phyloP scores from a whole-genome alignment of 64 coral and sea anemone genomes.

The Montipora capricornis region DNA sequence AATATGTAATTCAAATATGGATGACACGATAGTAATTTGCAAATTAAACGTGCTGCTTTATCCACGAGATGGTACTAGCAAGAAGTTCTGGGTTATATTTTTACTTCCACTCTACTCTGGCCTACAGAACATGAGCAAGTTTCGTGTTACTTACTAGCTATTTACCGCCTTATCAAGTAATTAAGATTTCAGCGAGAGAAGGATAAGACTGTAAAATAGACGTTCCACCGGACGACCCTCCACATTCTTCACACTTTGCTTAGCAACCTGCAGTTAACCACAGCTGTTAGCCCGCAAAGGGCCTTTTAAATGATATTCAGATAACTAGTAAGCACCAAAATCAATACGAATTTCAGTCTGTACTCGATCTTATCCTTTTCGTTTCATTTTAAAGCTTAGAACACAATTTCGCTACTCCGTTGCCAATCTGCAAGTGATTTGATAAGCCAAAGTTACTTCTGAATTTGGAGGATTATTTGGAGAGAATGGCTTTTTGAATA shows the following conservation, averaged over 20 bases:
- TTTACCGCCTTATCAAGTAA: too few species aligned
- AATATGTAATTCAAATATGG: not conserved
- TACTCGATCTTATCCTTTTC: slow-evolving; percentile 10
- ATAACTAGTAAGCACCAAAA: not conserved
- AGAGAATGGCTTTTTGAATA: not conserved
- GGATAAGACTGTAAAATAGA: too few species aligned
- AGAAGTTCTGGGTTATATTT: too few species aligned
- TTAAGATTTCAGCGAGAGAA: too few species aligned
- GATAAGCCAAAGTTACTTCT: not conserved
- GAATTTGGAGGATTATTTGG: too few species aligned
- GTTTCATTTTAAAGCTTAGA: not conserved
- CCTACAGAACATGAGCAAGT: too few species aligned
- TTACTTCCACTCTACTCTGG: too few species aligned
- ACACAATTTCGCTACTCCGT: slow-evolving; percentile 8
- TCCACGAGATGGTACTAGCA: too few species aligned
- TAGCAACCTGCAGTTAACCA: not conserved
- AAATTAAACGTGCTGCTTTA: not conserved
- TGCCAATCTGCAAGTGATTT: not conserved
- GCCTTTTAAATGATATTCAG: too few species aligned
- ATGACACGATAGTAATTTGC: not conserved
- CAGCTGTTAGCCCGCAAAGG: not conserved
- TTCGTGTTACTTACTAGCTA: too few species aligned
- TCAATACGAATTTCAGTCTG: not conserved
- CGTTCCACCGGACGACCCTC: too few species aligned
- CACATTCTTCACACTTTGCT: not conserved